These are phyloP conservation scores for Nomada lathburiana DNA, from an alignment of 2,888 invertebrate genomes.

Conservation along the genomic window DNA sequence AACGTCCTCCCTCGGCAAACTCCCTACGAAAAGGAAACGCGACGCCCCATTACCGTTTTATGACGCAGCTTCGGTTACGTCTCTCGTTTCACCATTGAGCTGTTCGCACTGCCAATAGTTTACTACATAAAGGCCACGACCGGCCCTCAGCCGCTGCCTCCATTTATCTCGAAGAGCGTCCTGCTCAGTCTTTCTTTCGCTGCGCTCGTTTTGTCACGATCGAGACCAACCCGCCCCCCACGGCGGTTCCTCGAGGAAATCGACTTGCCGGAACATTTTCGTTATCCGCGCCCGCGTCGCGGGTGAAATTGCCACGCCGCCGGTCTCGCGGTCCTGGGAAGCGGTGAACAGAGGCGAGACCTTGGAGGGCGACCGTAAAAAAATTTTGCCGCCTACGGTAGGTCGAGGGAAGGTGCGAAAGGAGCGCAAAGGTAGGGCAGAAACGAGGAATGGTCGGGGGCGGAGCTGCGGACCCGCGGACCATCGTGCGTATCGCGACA, in stretches of 20 bases:
- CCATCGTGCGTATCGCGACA: conserved; percentile 57
- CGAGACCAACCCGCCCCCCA: not conserved
- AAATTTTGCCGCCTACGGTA: conserved; percentile 45
- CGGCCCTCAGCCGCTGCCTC: conserved; percentile 68
- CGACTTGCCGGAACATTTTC: not conserved
- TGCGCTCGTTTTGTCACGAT: not conserved
- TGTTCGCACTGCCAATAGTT: conserved; percentile 83
- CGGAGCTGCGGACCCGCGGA: conserved; percentile 63
- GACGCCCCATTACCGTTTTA: conserved; percentile 84
- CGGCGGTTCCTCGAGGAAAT: not conserved
- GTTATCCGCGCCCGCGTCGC: not conserved
- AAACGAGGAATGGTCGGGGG: conserved; percentile 56
- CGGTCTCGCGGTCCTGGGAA: not conserved
- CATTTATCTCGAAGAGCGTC: conserved; percentile 74
- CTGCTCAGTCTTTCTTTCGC: not conserved
- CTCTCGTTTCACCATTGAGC: conserved; percentile 83
- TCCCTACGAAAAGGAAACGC: conserved; percentile 81
- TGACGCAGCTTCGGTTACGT: conserved; percentile 82
- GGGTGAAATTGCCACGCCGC: no score
- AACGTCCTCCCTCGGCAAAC: conserved; percentile 64
- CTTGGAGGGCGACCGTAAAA: conserved; percentile 69
- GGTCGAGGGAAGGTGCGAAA: conserved; percentile 4
- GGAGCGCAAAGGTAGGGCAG: conserved; percentile 26
- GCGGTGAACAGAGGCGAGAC: conserved; percentile 24
- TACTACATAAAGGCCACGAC: conserved; percentile 79